Evolutionary conservation across 2,888 invertebrate genomes (phyloP).

Genomic region (Cecidostiba fungosa): DNA sequence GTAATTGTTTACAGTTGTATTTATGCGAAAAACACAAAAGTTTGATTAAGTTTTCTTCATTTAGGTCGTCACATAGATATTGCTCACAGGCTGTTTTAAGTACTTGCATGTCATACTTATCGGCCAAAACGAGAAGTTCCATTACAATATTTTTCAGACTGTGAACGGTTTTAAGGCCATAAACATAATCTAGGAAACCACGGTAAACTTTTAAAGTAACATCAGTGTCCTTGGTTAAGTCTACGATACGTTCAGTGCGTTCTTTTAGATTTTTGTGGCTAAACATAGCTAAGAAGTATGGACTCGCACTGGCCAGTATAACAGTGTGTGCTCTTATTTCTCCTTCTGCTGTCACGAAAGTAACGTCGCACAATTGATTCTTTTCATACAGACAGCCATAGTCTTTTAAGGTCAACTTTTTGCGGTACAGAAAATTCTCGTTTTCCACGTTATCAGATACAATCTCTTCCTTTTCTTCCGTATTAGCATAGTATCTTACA

Average conservation of each 20-base stretch:
- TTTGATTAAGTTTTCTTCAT: not conserved
- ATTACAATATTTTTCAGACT: not conserved
- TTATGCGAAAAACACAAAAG: not conserved
- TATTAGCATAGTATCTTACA: not conserved
- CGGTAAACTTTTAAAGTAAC: not conserved
- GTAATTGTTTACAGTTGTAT: not conserved
- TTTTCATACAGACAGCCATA: not conserved
- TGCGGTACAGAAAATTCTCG: not conserved
- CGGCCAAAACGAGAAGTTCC: not conserved
- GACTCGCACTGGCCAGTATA: not conserved
- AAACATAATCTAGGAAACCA: not conserved
- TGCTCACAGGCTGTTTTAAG: not conserved
- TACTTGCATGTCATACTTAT: not conserved
- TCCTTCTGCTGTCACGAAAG: not conserved
- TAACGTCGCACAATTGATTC: not conserved
- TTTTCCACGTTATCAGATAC: not conserved
- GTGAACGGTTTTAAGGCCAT: not conserved
- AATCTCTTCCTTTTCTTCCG: not conserved
- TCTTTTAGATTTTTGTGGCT: not conserved
- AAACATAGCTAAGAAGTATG: slow-evolving; percentile 15
- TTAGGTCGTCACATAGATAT: not conserved
- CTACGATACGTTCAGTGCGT: not conserved
- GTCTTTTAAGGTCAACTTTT: not conserved
- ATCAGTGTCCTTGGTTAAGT: not conserved
- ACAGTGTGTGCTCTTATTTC: not conserved